These are phyloP conservation scores for Caenorhabditis sinica DNA, from an alignment of 2,888 invertebrate genomes.

Conservation along the genomic window DNA sequence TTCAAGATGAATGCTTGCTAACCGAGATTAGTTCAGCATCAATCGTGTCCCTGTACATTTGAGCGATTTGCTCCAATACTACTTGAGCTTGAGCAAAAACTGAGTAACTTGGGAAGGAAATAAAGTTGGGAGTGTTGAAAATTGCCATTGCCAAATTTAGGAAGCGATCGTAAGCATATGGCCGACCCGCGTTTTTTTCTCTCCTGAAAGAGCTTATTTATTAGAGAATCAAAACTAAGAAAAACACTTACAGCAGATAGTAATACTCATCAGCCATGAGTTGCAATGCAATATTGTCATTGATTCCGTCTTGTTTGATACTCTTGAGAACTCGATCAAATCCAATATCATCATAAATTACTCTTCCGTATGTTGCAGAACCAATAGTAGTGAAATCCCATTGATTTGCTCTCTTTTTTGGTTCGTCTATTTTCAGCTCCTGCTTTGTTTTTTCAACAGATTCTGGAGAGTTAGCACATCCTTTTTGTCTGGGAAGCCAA, in stretches of 20 bases:
- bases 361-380: constrained; percentile 66
- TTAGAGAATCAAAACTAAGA: not conserved
- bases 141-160: constrained; percentile 53
- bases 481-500: constrained; percentile 46
- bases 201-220: constrained; percentile 41
- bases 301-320: constrained; percentile 51
- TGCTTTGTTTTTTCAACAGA: not conserved
- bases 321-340: constrained; percentile 60
- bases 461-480: constrained; percentile 11
- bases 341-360: constrained; percentile 67
- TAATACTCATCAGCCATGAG: constrained; percentile 63
- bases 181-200: constrained; percentile 33
- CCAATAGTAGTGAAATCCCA: constrained; percentile 48
- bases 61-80: constrained; percentile 49
- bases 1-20: not conserved
- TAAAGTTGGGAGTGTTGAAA: constrained; percentile 52
- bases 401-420: constrained; percentile 51
- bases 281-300: constrained; percentile 50
- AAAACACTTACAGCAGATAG: constrained; percentile 49
- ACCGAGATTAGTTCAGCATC: constrained; percentile 52
- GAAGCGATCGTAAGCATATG: constrained; percentile 57
- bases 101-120: constrained; percentile 40
- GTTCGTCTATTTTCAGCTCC: constrained; percentile 19
- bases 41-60: constrained; percentile 38
- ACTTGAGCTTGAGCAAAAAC: constrained; percentile 54